Base-by-base conservation (phyloP, 2,797 vertebrate species). In the Myotis planiceps region DNA sequence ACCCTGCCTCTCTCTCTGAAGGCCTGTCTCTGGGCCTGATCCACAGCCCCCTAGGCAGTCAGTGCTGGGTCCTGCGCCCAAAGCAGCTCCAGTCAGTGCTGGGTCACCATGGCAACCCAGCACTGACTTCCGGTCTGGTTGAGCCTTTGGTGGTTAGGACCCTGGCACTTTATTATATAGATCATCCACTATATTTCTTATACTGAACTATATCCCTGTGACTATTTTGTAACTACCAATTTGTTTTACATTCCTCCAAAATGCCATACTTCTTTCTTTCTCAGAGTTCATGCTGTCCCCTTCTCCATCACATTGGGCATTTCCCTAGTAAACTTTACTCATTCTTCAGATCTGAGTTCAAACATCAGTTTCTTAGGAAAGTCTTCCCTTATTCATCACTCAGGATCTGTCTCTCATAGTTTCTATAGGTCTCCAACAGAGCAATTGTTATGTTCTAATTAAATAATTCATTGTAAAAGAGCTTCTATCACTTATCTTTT, bases 261-360 rank as follows among this genome's bases (percentile, higher is more conserved):
- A 86, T 21, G 8, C 27, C 13, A 6, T n/a, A 25, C 14, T 72
- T 55, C 37, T 74, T 88, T 96, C 34, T 80, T 18, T 51, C 45
- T 16, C 6, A 27, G 81, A 72, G 32, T 85, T 21, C 15, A 21
- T 45, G 9, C 5, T 60, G 6, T 47, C 5, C 4, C 21, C 2
- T 81, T 94, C 10, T 88, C 5, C 51, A 75, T 45, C 8, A 25
- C 25, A 29, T 4, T 7, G 42, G 66, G 37, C 14, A 58, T 95
- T 79, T 71, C 13, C 6, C 25, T 92, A 84, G 12, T 68, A 76
- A 83, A 66, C 25, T 69, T 65, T 79, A 45, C 14, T 95, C 6
- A 84, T 88, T 92, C n/a, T 93, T 85, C 39, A 86, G 37, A 71
- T 90, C 29, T 82, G 58, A 60, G 29, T 93, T 94, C 34, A 92